Evolutionary conservation across 1,140 invertebrate species (phyloP).

Genomic region (Apis mellifera): DNA sequence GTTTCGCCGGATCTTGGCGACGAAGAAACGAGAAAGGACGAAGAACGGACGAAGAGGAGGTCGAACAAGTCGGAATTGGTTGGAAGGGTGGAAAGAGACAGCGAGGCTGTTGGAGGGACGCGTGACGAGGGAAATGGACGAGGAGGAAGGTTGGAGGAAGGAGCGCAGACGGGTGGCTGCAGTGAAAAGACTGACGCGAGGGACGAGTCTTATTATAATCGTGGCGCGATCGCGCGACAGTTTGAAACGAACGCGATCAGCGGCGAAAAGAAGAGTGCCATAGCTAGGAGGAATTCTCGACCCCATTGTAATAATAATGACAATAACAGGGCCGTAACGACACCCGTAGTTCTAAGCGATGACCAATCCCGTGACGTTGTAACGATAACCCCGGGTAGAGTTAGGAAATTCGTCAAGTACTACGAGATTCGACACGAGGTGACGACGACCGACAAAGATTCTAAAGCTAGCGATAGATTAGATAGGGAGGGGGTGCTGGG

Average conservation of each 20-base stretch:
- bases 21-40: background rate
- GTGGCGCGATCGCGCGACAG: constrained; percentile 12
- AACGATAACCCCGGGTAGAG: constrained; percentile 77
- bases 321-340: constrained; percentile 74
- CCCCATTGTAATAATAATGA: constrained; percentile 74
- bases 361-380: constrained; percentile 72
- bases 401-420: constrained; percentile 77
- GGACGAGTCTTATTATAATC: constrained; percentile 1
- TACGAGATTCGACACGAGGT: constrained; percentile 74
- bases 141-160: constrained; percentile 3
- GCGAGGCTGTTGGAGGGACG: background rate
- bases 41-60: background rate
- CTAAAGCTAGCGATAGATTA: constrained; percentile 65
- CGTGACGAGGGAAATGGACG: background rate
- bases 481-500: constrained; percentile 11
- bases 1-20: no score
- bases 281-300: constrained; percentile 69
- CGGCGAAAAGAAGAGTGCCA: constrained; percentile 75
- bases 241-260: constrained; percentile 33
- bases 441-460: constrained; percentile 59
- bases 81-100: background rate
- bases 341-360: constrained; percentile 76
- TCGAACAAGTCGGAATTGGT: constrained; percentile 1
- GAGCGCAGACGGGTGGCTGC: constrained; percentile 1
- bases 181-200: constrained; percentile 73